Percentiles rank a stretch among this genome's conserved stretches.
phyloP scores from a whole-genome alignment of 2,888 invertebrate genomes.

The Trichogramma dendrolimi region DNA sequence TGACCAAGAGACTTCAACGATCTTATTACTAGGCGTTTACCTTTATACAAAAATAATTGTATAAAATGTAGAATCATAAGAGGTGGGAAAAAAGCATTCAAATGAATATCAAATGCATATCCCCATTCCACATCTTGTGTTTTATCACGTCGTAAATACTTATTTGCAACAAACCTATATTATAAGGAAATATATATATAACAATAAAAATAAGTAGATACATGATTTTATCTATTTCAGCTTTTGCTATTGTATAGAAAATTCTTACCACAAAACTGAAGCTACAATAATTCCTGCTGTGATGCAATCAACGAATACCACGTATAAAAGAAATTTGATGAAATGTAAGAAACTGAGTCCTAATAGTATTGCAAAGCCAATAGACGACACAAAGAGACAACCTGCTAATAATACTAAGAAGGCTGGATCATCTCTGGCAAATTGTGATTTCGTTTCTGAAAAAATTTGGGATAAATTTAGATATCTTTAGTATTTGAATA shows the following conservation, averaged over 20 bases:
- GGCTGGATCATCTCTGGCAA: conserved; percentile 98
- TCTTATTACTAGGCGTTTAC: conserved; percentile 53
- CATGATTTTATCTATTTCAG: background rate
- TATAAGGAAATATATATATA: conserved; percentile 17
- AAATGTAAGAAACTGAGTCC: conserved; percentile 67
- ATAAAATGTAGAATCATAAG: conserved; percentile 89
- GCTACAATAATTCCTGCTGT: conserved; percentile 82
- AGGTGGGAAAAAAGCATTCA: conserved; percentile 98
- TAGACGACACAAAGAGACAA: conserved; percentile 84
- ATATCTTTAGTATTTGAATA: background rate
- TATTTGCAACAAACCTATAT: conserved; percentile 77
- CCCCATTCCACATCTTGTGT: conserved; percentile 94
- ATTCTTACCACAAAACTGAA: conserved; percentile 76
- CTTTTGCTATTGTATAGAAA: background rate
- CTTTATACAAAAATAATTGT: conserved; percentile 82
- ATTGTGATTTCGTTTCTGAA: conserved; percentile 94
- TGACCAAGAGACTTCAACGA: background rate
- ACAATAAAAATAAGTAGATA: conserved; percentile 5
- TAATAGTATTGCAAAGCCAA: conserved; percentile 80
- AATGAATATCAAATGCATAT: conserved; percentile 96
- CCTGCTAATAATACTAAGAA: conserved; percentile 87
- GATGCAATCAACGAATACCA: conserved; percentile 92
- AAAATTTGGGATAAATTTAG: conserved; percentile 18
- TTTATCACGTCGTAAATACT: conserved; percentile 65
- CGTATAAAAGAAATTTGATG: conserved; percentile 81